Evolutionary conservation across 2,113 vertebrate species (phyloP).

Genomic region (Pachycephala philippinensis): DNA sequence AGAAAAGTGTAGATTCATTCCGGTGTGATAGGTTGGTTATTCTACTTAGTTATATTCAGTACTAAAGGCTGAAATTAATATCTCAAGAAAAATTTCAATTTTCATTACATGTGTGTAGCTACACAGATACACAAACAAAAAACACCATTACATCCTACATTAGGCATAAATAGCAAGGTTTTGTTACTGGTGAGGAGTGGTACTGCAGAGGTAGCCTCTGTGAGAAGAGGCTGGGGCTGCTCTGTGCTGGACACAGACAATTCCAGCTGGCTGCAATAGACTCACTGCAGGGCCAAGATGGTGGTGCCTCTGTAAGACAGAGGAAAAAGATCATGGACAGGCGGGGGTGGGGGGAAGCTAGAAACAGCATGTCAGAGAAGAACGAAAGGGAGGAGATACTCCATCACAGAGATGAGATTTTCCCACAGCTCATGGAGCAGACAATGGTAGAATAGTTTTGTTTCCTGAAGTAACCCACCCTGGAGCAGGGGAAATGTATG

Average conservation of each 20-base stretch:
- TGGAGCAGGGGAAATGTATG: not conserved
- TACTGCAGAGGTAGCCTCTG: not conserved
- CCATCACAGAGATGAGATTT: not conserved
- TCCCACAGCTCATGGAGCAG: not conserved
- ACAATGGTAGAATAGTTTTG: not conserved
- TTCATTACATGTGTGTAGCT: not conserved
- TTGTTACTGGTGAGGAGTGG: accelerated
- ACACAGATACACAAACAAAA: not conserved
- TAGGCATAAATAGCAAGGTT: not conserved
- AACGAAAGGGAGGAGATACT: not conserved
- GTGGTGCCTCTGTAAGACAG: not conserved
- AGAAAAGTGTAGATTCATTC: not conserved
- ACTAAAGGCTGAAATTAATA: not conserved
- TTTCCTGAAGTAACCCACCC: not conserved
- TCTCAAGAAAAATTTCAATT: not conserved
- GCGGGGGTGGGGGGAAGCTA: accelerated
- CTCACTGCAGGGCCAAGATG: accelerated
- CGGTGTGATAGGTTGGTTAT: not conserved
- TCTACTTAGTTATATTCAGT: not conserved
- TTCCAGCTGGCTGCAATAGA: not conserved
- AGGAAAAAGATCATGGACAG: not conserved
- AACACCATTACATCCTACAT: too few species aligned
- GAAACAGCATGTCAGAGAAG: not conserved
- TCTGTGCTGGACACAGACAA: not conserved
- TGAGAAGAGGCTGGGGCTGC: not conserved